Evolutionary conservation across 2,888 invertebrate genomes (phyloP), one percentile per base, ranked within the genome.

Genomic region (Tanaodytes sp.): DNA sequence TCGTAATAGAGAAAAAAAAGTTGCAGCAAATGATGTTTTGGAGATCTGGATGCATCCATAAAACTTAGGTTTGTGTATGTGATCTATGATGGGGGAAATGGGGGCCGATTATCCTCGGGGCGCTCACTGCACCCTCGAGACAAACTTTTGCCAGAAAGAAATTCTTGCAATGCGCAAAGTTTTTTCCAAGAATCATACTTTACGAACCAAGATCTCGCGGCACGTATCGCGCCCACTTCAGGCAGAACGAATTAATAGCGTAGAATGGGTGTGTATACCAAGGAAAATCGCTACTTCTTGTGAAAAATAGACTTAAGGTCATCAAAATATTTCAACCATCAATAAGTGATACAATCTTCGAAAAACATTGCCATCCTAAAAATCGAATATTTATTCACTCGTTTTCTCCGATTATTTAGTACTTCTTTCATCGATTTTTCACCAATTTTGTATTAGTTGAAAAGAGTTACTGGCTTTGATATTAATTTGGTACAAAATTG

Each of bases 71-170:
- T 20, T 36, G 49, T 68, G 49, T 52, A 20, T 66, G 66, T 42
- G 52, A 49, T 30, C 14, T 27, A 33, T 57, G 23, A 33, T 46
- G 42, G 6, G 48, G 39, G n/a, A 45, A 43, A 40, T 37, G 61
- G 72, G 51, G 64, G 51, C 57, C 64, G 71, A 62, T 69, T 65
- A 66, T 71, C 62, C 66, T 39, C 54, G 66, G 69, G 74, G 71
- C 65, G 68, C 68, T 71, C 79, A 78, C 72, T 67, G 75, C 75
- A 75, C 79, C 76, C 80, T 27, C 14, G 79, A 76, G 80, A 76
- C 72, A 74, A 79, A 77, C 70, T 77, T 78, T 75, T 63, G 61
- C 51, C 45, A 23, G 63, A 62, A 73, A 73, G 71, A 74, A 74
- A 73, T 72, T 74, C 72, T 72, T 67, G 68, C 70, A 71, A 68